Evolutionary conservation across 2,113 vertebrate species (phyloP).

Genomic region (Phoenicopterus ruber): DNA sequence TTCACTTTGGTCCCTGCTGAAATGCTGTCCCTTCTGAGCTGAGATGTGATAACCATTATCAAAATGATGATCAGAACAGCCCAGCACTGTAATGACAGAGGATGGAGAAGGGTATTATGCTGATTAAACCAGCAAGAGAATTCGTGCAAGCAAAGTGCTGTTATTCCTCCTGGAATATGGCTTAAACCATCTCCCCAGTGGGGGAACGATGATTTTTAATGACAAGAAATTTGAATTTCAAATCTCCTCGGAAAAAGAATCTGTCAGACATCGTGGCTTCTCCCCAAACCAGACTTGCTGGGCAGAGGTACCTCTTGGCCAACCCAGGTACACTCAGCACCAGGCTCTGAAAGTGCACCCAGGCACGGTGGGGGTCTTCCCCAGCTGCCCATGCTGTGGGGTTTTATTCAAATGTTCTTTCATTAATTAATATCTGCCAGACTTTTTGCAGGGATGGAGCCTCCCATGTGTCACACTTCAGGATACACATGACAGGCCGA

Average conservation of each 20-base stretch:
- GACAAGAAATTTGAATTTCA: constrained; percentile 2
- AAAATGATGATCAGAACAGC: not conserved
- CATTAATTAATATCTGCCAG: not conserved
- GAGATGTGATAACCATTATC: constrained; percentile 5
- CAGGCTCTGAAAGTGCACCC: not conserved
- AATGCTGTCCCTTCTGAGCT: not conserved
- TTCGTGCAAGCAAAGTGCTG: not conserved
- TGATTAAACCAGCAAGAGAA: constrained; percentile 35
- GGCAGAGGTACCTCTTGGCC: not conserved
- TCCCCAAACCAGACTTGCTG: not conserved
- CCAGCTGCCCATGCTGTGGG: not conserved
- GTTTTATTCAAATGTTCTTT: not conserved
- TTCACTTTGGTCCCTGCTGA: not conserved
- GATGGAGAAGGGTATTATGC: not conserved
- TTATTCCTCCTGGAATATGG: constrained; percentile 7
- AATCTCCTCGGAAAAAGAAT: not conserved
- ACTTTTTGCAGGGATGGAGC: not conserved
- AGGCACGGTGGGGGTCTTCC: fast-evolving
- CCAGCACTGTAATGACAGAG: not conserved
- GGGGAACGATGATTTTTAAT: not conserved
- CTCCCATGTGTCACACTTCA: not conserved
- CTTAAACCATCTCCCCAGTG: not conserved
- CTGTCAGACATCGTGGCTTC: not conserved
- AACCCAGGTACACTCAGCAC: not conserved
- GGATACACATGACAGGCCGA: not conserved